phyloP scores from a whole-genome alignment of 2,113 vertebrate genomes.

The Mobula birostris region DNA sequence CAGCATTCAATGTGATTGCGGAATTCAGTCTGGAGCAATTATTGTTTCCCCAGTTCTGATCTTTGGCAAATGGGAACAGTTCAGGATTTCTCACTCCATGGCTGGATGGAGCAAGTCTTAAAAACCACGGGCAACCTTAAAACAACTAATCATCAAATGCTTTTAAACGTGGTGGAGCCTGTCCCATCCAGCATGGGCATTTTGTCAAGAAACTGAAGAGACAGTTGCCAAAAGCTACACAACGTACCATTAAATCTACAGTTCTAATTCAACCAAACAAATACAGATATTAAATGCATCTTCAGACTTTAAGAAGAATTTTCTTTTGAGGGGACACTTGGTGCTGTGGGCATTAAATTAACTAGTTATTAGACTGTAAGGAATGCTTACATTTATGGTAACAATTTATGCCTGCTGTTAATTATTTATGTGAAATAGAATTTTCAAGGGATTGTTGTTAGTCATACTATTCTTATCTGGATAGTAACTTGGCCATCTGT shows the following conservation, averaged over 20 bases:
- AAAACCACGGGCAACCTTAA: conserved; percentile 17
- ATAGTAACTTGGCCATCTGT: not conserved
- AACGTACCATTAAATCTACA: conserved; percentile 23
- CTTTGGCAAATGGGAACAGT: not conserved
- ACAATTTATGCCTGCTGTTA: not conserved
- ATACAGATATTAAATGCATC: conserved; percentile 31
- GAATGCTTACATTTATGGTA: not conserved
- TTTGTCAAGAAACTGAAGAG: conserved; percentile 6
- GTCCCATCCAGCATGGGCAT: not conserved
- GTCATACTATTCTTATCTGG: not conserved
- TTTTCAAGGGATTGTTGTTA: not conserved
- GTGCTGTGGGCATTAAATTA: not conserved
- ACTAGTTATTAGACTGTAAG: not conserved
- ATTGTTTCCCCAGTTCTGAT: conserved; percentile 7
- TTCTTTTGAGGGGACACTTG: conserved; percentile 28
- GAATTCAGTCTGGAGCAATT: conserved; percentile 17
- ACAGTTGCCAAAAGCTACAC: conserved; percentile 20
- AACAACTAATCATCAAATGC: conserved; percentile 29
- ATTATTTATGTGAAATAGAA: not conserved
- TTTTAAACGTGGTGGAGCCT: conserved; percentile 1
- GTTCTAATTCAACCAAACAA: not conserved
- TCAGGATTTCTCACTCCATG: conserved; percentile 20
- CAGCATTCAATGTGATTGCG: not conserved
- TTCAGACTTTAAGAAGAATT: not conserved
- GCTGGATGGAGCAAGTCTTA: not conserved